Conservation (phyloP, 2,797 vertebrate species). For the Miichthys miiuy region DNA sequence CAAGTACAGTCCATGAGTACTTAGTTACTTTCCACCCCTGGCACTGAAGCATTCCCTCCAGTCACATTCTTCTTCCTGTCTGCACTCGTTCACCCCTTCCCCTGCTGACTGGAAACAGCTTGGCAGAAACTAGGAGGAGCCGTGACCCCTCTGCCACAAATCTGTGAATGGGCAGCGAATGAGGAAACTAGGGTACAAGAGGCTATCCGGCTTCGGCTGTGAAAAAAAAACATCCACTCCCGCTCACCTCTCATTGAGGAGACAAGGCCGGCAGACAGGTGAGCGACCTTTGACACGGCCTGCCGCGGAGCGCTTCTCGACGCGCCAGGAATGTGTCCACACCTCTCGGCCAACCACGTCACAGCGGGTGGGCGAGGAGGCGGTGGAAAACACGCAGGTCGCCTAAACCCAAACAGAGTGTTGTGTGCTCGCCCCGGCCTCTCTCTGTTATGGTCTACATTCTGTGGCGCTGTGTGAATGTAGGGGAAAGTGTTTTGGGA, state of each 20-base stretch:
- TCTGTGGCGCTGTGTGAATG: constrained; percentile 73
- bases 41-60: constrained; percentile 37
- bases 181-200: constrained; percentile 65
- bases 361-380: constrained; percentile 47
- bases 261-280: constrained; percentile 67
- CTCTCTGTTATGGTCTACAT: constrained; percentile 79
- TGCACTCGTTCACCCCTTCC: constrained; percentile 71
- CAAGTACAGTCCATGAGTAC: background rate
- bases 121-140: constrained; percentile 55
- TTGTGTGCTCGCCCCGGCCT: constrained; percentile 53
- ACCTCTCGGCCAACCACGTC: constrained; percentile 75
- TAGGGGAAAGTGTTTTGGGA: constrained; percentile 72
- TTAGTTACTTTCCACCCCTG: constrained; percentile 35
- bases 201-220: constrained; percentile 55
- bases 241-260: constrained; percentile 31
- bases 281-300: constrained; percentile 68
- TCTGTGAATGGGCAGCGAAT: constrained; percentile 59
- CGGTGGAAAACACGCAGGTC: constrained; percentile 46
- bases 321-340: constrained; percentile 79
- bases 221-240: constrained; percentile 51
- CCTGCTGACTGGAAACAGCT: constrained; percentile 63
- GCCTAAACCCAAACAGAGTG: constrained; percentile 69
- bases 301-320: constrained; percentile 47
- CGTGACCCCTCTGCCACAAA: constrained; percentile 64
- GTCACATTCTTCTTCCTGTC: constrained; percentile 56